Evolutionary conservation across 2,797 vertebrate species (phyloP).

Genomic region (Moxostoma hubbsi): DNA sequence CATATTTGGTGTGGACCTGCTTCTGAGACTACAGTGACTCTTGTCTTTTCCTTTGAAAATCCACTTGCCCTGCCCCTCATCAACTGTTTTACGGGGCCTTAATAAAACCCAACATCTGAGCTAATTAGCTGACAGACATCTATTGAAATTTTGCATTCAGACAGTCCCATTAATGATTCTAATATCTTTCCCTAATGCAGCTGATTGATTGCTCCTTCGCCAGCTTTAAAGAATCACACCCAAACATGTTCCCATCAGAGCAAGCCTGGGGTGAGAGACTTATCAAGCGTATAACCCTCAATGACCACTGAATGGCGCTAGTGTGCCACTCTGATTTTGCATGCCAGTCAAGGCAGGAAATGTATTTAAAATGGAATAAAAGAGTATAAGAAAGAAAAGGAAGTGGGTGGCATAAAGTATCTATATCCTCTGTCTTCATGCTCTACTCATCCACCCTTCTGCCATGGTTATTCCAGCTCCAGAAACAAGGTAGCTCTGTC

Average conservation of each 20-base stretch:
- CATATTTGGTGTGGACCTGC: neutral
- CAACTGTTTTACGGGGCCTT: neutral
- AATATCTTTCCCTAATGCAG: constrained; percentile 18
- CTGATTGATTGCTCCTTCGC: constrained; percentile 33
- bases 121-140: constrained; percentile 23
- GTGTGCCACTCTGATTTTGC: constrained; percentile 26
- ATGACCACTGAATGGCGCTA: constrained; percentile 41
- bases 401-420: constrained; percentile 31
- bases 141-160: constrained; percentile 23
- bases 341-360: neutral
- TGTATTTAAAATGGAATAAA: constrained; percentile 1
- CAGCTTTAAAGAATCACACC: constrained; percentile 24
- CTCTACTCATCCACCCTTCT: constrained; percentile 63
- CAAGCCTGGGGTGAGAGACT: constrained; percentile 11
- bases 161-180: constrained; percentile 29
- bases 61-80: neutral
- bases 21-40: neutral
- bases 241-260: constrained; percentile 19
- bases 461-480: constrained; percentile 18
- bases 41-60: neutral
- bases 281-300: neutral
- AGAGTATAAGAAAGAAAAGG: neutral
- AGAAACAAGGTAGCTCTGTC: constrained; percentile 65
- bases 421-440: constrained; percentile 58
- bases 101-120: constrained; percentile 7